These are phyloP conservation scores for Conger conger DNA, from an alignment of 2,113 vertebrate genomes.

Conservation along the genomic window DNA sequence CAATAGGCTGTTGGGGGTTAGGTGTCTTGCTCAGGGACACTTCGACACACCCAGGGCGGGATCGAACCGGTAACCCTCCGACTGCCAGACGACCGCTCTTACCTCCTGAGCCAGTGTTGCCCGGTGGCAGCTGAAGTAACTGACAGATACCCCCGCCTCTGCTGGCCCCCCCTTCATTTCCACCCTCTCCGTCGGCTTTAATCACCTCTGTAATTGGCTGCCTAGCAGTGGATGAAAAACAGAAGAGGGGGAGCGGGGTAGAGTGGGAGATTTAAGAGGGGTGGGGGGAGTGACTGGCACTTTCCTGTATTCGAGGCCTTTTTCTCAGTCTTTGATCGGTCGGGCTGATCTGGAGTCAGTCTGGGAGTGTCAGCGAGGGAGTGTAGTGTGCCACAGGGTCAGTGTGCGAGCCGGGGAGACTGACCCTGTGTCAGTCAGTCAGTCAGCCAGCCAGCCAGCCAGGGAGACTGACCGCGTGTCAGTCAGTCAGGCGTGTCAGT, in stretches of 20 bases:
- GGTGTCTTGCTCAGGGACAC: too few relatives aligned
- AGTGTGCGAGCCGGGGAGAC: neutral
- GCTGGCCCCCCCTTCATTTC: constrained; percentile 16
- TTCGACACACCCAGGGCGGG: too few relatives aligned
- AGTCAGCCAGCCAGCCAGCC: too few relatives aligned
- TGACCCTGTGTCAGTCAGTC: neutral
- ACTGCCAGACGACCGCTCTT: too few relatives aligned
- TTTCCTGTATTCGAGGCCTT: neutral
- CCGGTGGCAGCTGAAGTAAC: too few relatives aligned
- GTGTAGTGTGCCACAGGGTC: neutral
- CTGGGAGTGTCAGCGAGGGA: neutral
- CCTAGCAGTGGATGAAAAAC: constrained; percentile 6
- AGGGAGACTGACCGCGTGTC: too few relatives aligned
- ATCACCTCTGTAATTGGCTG: constrained; percentile 24
- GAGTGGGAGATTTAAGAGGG: neutral
- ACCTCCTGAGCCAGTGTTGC: too few relatives aligned
- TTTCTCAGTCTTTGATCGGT: neutral
- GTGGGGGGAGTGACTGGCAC: neutral
- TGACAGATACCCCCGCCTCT: constrained; percentile 15
- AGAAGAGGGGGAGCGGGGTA: neutral
- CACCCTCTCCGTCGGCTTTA: constrained; percentile 16
- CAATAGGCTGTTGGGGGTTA: too few relatives aligned
- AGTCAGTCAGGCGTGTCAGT: neutral
- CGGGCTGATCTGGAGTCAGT: neutral
- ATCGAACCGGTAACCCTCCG: too few relatives aligned